These are phyloP conservation scores for Zaprionus africanus DNA, from an alignment of 1,140 invertebrate species.

Conservation along the genomic window DNA sequence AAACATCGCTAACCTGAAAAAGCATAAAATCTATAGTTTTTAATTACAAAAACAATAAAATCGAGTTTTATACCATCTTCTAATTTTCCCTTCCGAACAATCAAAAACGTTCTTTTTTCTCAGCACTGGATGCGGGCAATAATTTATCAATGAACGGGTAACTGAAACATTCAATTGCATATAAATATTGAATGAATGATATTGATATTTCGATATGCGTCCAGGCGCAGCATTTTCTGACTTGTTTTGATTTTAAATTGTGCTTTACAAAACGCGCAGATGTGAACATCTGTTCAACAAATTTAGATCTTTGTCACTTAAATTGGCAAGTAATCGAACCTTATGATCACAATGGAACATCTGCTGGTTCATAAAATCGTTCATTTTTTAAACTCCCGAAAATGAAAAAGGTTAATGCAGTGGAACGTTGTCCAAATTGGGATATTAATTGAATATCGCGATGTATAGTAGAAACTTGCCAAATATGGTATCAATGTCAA, in stretches of 20 bases:
- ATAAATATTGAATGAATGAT: not conserved
- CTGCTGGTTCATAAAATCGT: slow-evolving; percentile 24
- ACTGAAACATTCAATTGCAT: too few species aligned
- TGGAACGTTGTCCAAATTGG: slow-evolving; percentile 45
- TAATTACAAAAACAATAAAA: too few species aligned
- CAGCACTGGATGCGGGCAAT: too few species aligned
- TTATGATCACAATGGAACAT: not conserved
- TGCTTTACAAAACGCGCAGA: not conserved
- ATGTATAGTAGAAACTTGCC: slow-evolving; percentile 5
- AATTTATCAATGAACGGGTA: too few species aligned
- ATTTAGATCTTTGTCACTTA: slow-evolving; percentile 13
- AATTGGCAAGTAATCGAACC: not conserved
- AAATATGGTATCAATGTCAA: not conserved
- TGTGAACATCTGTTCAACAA: slow-evolving; percentile 9
- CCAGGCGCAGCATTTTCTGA: not conserved
- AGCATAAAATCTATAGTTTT: too few species aligned
- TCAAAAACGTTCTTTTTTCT: too few species aligned
- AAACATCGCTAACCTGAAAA: too few species aligned
- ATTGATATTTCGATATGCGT: not conserved
- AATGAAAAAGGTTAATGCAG: slow-evolving; percentile 39
- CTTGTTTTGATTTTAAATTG: not conserved
- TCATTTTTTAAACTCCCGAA: slow-evolving; percentile 18
- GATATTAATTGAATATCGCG: slow-evolving; percentile 16
- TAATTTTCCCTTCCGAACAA: too few species aligned
- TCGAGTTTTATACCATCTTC: too few species aligned